Evolutionary conservation across 2,888 invertebrate species (phyloP).

Genomic region (Drosophila anomalipes): DNA sequence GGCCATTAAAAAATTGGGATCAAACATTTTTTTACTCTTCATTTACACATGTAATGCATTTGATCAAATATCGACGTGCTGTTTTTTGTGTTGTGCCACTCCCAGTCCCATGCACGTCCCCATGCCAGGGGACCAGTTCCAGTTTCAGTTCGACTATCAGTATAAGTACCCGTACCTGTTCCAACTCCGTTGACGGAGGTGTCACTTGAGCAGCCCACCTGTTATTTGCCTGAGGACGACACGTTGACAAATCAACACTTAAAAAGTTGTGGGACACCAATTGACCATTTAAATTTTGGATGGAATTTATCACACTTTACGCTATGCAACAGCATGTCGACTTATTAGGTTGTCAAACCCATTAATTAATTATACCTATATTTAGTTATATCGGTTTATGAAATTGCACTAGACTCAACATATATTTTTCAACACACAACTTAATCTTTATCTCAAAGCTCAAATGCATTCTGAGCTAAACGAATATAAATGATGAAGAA

Average conservation of each 20-base stretch:
- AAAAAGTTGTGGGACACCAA: conserved; percentile 26
- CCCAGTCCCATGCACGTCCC: conserved; percentile 4
- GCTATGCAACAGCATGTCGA: conserved; percentile 32
- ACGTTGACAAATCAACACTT: conserved; percentile 19
- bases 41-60: conserved; percentile 9
- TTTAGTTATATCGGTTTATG: background rate
- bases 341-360: background rate
- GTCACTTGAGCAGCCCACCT: conserved; percentile 12
- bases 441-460: background rate
- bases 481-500: background rate
- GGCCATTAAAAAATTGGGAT: conserved; percentile 9
- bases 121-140: background rate
- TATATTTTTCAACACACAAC: background rate
- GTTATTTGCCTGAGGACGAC: conserved; percentile 40
- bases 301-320: conserved; percentile 33
- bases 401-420: background rate
- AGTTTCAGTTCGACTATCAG: conserved; percentile 14
- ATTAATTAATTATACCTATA: background rate
- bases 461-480: background rate
- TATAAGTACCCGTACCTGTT: conserved; percentile 6
- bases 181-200: conserved; percentile 24
- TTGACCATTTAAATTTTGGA: conserved; percentile 33
- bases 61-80: background rate
- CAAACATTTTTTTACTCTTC: conserved; percentile 7
- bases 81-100: background rate